These are phyloP conservation scores for Archips xylosteana DNA, from an alignment of 2,888 invertebrate genomes.

Conservation along the genomic window DNA sequence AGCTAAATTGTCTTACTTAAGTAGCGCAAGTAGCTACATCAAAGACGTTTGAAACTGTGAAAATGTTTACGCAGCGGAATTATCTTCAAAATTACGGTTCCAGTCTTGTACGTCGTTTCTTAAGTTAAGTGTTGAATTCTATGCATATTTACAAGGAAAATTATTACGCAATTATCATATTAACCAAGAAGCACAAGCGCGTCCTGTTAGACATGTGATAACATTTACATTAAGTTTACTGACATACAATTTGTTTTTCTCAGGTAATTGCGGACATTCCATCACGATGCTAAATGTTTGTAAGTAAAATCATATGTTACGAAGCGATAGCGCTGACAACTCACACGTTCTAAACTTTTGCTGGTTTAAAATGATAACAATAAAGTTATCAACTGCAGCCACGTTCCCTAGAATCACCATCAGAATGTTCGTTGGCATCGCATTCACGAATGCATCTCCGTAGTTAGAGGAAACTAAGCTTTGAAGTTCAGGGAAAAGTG, in stretches of 20 bases:
- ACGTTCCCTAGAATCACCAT: slow-evolving; percentile 59
- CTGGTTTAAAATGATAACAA: slow-evolving; percentile 58
- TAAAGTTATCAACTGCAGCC: slow-evolving; percentile 66
- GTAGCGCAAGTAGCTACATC: slow-evolving; percentile 60
- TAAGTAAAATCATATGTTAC: slow-evolving; percentile 26
- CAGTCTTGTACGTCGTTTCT: not conserved
- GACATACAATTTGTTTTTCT: slow-evolving; percentile 44
- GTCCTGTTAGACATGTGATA: slow-evolving; percentile 42
- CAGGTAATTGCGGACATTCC: slow-evolving; percentile 36
- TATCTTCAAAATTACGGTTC: slow-evolving; percentile 25
- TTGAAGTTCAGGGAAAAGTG: slow-evolving; percentile 55
- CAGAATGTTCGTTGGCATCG: slow-evolving; percentile 59
- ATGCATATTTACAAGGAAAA: not conserved
- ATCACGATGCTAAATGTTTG: slow-evolving; percentile 18
- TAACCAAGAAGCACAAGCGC: not conserved
- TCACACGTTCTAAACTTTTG: slow-evolving; percentile 2
- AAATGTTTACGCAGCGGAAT: slow-evolving; percentile 36
- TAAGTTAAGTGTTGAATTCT: not conserved
- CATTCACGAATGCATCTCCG: slow-evolving; percentile 51
- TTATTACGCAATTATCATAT: not conserved
- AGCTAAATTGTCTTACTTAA: slow-evolving; percentile 72
- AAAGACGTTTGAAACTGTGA: slow-evolving; percentile 53
- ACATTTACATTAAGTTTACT: slow-evolving; percentile 47
- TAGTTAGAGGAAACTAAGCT: slow-evolving; percentile 59
- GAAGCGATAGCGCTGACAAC: slow-evolving; percentile 6